Evolutionary conservation across 2,797 vertebrate genomes (phyloP).

Genomic region (Philypnodon macrostomus): DNA sequence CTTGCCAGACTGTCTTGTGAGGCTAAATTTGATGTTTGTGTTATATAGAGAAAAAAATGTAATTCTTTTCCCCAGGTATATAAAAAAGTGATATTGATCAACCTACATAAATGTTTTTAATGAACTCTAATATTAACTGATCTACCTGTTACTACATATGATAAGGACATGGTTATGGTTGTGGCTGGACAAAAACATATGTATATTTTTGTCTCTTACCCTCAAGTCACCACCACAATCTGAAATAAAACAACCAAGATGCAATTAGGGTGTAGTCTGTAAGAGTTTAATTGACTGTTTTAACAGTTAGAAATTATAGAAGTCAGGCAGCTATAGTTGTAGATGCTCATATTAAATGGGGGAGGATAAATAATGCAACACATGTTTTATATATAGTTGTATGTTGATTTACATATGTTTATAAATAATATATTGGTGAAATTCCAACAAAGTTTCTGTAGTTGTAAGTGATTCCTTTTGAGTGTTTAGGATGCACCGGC

Average conservation of each 20-base stretch:
- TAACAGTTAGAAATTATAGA: slow-evolving; percentile 5
- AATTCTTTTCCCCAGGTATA: no score
- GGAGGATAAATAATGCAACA: background rate
- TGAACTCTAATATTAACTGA: no score
- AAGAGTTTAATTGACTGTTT: background rate
- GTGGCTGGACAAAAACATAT: background rate
- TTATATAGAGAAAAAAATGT: background rate
- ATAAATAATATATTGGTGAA: no score
- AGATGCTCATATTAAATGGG: background rate
- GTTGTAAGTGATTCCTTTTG: no score
- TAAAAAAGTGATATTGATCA: no score
- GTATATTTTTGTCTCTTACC: slow-evolving; percentile 3
- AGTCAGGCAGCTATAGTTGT: background rate
- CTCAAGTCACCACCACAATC: slow-evolving; percentile 4
- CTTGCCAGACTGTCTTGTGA: slow-evolving; percentile 2
- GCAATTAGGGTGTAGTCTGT: slow-evolving; percentile 2
- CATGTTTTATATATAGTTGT: background rate
- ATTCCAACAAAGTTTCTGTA: no score
- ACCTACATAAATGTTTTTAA: no score
- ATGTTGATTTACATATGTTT: background rate
- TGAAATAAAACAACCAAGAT: slow-evolving; percentile 7
- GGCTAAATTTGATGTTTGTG: background rate
- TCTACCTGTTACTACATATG: no score
- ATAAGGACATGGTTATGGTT: background rate
- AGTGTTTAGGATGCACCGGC: no score